Evolutionary conservation across 2,113 vertebrate species (phyloP).

Genomic region (Planiliza haematocheilus): DNA sequence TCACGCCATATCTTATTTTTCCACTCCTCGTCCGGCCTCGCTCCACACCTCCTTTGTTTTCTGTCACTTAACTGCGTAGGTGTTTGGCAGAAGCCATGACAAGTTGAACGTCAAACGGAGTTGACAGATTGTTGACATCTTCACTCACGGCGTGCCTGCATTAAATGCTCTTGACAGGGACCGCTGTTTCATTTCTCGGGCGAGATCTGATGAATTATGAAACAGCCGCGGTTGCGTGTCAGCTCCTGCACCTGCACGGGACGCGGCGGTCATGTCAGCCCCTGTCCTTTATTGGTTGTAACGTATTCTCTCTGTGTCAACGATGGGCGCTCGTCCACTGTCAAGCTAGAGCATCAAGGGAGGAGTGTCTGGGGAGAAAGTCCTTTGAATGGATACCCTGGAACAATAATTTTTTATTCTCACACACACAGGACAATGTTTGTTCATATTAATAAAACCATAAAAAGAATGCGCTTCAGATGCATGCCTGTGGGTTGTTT

Average conservation of each 20-base stretch:
- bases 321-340: conserved; percentile 33
- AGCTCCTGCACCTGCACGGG: conserved; percentile 12
- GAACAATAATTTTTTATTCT: conserved; percentile 52
- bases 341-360: conserved; percentile 26
- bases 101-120: conserved; percentile 33
- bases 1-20: conserved; percentile 1
- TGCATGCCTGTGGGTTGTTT: conserved; percentile 54
- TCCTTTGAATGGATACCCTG: conserved; percentile 47
- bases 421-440: conserved; percentile 46
- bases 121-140: conserved; percentile 69
- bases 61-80: conserved; percentile 50
- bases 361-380: conserved; percentile 20
- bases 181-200: conserved; percentile 54
- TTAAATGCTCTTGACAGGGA: conserved; percentile 55
- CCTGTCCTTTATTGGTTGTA: conserved; percentile 12
- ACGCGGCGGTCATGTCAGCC: conserved; percentile 24
- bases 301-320: conserved; percentile 37
- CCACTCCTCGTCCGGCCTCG: not conserved
- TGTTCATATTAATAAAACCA: conserved; percentile 63
- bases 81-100: conserved; percentile 56
- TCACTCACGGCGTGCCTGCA: conserved; percentile 36
- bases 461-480: conserved; percentile 32
- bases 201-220: conserved; percentile 69
- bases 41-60: conserved; percentile 30
- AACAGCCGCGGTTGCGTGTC: conserved; percentile 38